A percentile compares a stretch with the other conserved stretches of the same genome.
Conservation (phyloP, 2,797 vertebrate genomes). For the Garrulus glandarius region DNA sequence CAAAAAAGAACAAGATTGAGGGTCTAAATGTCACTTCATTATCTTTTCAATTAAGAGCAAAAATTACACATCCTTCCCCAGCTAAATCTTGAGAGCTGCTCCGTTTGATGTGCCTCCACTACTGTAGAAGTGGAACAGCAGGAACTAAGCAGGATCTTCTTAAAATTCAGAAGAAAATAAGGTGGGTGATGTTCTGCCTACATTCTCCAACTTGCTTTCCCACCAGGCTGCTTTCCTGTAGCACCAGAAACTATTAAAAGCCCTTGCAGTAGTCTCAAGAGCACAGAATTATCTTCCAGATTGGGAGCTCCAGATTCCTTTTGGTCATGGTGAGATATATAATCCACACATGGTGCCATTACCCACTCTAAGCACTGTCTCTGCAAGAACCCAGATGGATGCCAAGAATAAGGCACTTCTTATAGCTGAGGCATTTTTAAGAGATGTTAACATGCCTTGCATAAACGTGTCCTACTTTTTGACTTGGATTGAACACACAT, state of each 20-base stretch:
- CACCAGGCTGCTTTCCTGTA: neutral
- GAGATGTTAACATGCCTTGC: slow-evolving; percentile 32
- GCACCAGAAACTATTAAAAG: slow-evolving; percentile 43
- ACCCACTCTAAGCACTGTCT: slow-evolving; percentile 2
- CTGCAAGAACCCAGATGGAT: slow-evolving; percentile 47
- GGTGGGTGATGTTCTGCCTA: slow-evolving; percentile 34
- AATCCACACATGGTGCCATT: slow-evolving; percentile 31
- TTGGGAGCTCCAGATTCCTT: slow-evolving; percentile 43
- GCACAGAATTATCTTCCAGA: slow-evolving; percentile 45
- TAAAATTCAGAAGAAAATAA: slow-evolving; percentile 20
- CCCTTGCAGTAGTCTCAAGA: neutral
- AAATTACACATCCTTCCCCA: neutral
- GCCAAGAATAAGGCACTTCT: slow-evolving; percentile 53
- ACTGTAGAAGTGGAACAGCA: neutral
- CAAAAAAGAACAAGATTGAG: neutral
- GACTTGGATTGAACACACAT: neutral
- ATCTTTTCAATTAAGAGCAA: neutral
- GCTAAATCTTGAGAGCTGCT: neutral
- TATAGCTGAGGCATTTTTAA: slow-evolving; percentile 47
- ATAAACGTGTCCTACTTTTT: slow-evolving; percentile 49
- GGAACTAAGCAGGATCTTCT: neutral
- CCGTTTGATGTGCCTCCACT: neutral
- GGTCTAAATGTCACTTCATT: neutral
- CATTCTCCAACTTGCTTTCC: neutral
- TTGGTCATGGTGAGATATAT: slow-evolving; percentile 23